Conservation (phyloP, 2,888 invertebrate species). For the Prionchulus punctatus region DNA sequence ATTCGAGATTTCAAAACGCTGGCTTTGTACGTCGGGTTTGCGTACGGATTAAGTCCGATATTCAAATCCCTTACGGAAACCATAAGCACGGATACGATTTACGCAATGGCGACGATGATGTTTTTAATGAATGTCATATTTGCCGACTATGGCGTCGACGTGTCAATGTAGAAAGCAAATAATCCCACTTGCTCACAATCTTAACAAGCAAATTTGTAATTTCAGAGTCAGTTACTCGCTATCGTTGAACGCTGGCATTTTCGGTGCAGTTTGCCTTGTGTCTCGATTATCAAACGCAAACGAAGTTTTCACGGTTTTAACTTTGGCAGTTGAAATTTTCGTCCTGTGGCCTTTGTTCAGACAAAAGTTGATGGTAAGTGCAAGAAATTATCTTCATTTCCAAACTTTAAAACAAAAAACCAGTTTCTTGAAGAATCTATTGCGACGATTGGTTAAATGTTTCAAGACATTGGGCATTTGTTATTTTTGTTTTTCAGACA, state of each 20-base stretch:
- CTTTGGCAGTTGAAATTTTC: slow-evolving; percentile 69
- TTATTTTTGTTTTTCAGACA: neutral
- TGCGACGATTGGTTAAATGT: neutral
- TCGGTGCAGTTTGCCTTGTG: slow-evolving; percentile 82
- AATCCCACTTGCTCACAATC: too few species aligned
- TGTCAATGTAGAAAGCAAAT: slow-evolving; percentile 44
- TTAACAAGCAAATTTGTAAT: too few species aligned
- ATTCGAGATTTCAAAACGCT: slow-evolving; percentile 47
- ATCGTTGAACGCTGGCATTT: slow-evolving; percentile 82
- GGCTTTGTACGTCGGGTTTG: slow-evolving; percentile 62
- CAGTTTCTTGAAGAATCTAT: too few species aligned
- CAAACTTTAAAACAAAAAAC: neutral
- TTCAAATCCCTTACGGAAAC: slow-evolving; percentile 85
- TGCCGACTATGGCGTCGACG: slow-evolving; percentile 73
- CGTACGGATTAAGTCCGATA: slow-evolving; percentile 73
- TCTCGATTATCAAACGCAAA: slow-evolving; percentile 68
- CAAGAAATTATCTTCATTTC: neutral
- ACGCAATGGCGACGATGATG: slow-evolving; percentile 73
- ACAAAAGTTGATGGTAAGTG: slow-evolving; percentile 45
- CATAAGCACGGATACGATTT: slow-evolving; percentile 91
- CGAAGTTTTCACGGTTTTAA: slow-evolving; percentile 75
- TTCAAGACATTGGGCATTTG: neutral
- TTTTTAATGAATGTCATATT: slow-evolving; percentile 71
- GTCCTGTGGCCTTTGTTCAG: slow-evolving; percentile 69
- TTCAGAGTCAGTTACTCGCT: slow-evolving; percentile 68